These are phyloP conservation scores for Electrophaes corylata DNA, from an alignment of 2,888 invertebrate species.

Conservation along the genomic window DNA sequence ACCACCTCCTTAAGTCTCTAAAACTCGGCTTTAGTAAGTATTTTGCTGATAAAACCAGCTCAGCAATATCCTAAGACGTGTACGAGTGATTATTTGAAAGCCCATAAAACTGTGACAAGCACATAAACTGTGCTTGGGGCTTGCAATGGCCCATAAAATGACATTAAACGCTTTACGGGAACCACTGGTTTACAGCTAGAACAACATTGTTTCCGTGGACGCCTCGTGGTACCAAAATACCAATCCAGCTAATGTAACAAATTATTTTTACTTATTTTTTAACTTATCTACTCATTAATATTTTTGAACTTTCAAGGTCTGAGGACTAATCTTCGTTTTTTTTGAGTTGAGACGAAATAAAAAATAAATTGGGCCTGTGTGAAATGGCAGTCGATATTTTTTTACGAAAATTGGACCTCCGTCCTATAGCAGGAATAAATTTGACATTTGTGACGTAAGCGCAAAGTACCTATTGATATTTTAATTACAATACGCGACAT, in stretches of 20 bases:
- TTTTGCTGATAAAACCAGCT: conserved; percentile 6
- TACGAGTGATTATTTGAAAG: conserved; percentile 58
- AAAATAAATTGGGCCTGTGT: too few species aligned
- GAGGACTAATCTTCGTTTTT: too few species aligned
- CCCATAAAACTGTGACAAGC: conserved; percentile 61
- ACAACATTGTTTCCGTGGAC: conserved; percentile 64
- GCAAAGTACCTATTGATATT: too few species aligned
- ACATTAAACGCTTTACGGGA: conserved; percentile 69
- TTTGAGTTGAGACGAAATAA: too few species aligned
- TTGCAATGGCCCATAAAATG: conserved; percentile 72
- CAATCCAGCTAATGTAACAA: conserved; percentile 10
- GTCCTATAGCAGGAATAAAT: too few species aligned
- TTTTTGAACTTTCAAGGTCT: too few species aligned
- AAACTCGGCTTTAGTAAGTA: not conserved
- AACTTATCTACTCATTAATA: too few species aligned
- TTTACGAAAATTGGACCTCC: too few species aligned
- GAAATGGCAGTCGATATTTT: too few species aligned
- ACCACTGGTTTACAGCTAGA: conserved; percentile 60
- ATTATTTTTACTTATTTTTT: conserved; percentile 3
- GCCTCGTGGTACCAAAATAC: conserved; percentile 33
- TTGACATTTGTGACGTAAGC: too few species aligned
- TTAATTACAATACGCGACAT: too few species aligned
- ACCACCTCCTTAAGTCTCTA: too few species aligned
- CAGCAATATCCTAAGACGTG: conserved; percentile 26
- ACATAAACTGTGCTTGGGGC: conserved; percentile 61